Conservation (phyloP, 2,113 vertebrate genomes). For the Oryzias melastigma region DNA sequence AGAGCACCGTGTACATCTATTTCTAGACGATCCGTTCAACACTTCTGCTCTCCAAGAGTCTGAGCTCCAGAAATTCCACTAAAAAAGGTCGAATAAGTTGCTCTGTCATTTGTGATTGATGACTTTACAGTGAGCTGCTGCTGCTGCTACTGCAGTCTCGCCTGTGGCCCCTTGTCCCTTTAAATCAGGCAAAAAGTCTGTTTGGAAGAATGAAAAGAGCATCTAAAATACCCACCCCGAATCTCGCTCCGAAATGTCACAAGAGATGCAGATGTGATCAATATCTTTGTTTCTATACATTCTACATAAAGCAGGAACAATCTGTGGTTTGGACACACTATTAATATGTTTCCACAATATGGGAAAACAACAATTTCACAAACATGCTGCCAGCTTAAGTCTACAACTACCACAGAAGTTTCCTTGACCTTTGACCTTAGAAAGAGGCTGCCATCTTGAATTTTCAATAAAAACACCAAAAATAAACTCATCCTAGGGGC, state of each 20-base stretch:
- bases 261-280: too few relatives aligned
- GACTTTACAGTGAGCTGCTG: constrained; percentile 2
- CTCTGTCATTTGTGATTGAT: constrained; percentile 30
- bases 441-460: too few relatives aligned
- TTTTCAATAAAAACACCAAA: too few relatives aligned
- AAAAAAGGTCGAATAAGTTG: constrained; percentile 6
- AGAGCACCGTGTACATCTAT: constrained; percentile 8
- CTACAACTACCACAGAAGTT: too few relatives aligned
- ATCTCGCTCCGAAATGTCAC: not conserved
- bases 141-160: not conserved
- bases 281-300: too few relatives aligned
- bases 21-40: constrained; percentile 21
- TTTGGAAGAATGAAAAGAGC: constrained; percentile 14
- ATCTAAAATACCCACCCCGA: not conserved
- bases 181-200: constrained; percentile 28
- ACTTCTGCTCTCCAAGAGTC: constrained; percentile 5
- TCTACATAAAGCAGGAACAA: too few relatives aligned
- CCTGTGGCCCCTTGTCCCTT: constrained; percentile 7
- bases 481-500: too few relatives aligned
- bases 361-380: too few relatives aligned
- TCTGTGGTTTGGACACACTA: too few relatives aligned
- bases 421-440: too few relatives aligned
- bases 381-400: too few relatives aligned
- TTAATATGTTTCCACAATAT: too few relatives aligned
- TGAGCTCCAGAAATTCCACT: constrained; percentile 15